Evolutionary conservation across 2,113 vertebrate species (phyloP), one percentile per base, ranked within the genome.

Genomic region (Epinephelus moara): DNA sequence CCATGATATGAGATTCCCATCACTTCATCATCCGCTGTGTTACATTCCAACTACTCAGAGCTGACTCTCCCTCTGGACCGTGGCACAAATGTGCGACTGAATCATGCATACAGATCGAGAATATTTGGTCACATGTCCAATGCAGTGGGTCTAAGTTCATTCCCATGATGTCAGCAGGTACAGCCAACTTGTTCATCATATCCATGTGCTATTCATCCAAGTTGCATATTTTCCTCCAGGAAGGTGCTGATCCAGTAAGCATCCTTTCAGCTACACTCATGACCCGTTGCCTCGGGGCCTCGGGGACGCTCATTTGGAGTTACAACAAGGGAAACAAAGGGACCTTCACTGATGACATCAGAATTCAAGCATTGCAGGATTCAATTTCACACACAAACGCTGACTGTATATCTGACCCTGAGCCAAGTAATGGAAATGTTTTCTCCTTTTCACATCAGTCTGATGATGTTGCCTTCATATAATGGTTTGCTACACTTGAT

Each of bases 201-300:
- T 50, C 2, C 3, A 15, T 56, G 64, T 21, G 49, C 47, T 66
- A 2, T 25, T 79, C 4, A 42, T 76, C n/a, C 62, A 21, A 64
- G 56, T 12, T 1, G 57, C 37, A 21, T 40, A n/a, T 67, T 78
- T 49, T 50, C 50, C 63, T 42, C 13, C 1, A 57, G 69, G 80
- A 74, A 76, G 81, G 67, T 76, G 81, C 47, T 85, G 84, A 91
- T 81, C 59, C 42, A 33, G 67, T 37, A 33, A 63, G 6, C 33
- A 71, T 52, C 69, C 40, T 52, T 60, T 37, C 66, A 37, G 55
- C 64, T 63, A 55, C 62, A 74, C 42, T 50, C 83, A 17, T 85
- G 81, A 90, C 70, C 72, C 3, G 1, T 14, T 23, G 70, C 74
- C 77, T 45, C 2, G 14, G 5, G 62, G 45, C 4, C 1, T 0